Evolutionary conservation across 1,140 invertebrate genomes (phyloP).

Genomic region (Leptinotarsa undecemlineata): DNA sequence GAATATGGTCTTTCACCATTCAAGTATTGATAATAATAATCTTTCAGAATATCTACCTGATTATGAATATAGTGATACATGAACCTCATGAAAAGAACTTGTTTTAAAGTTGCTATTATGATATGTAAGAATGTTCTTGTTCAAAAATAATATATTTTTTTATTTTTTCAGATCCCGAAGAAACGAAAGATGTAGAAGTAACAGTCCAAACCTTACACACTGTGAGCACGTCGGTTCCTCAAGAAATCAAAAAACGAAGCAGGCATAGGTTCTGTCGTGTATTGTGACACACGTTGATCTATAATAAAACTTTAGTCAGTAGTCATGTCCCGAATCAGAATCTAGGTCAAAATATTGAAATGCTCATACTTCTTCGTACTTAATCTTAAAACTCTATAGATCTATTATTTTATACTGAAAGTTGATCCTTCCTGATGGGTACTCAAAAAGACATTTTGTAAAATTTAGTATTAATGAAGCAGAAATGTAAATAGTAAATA

Average conservation of each 20-base stretch:
- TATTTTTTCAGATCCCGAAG: slow-evolving; percentile 60
- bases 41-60: too few species aligned
- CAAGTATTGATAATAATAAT: too few species aligned
- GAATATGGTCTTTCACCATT: too few species aligned
- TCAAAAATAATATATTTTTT: slow-evolving; percentile 1
- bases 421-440: not conserved
- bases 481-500: slow-evolving; percentile 14
- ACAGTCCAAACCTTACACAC: slow-evolving; percentile 77
- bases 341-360: slow-evolving; percentile 3
- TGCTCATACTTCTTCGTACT: slow-evolving; percentile 10
- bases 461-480: not conserved
- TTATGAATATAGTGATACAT: too few species aligned
- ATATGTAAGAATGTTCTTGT: not conserved
- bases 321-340: not conserved
- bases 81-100: too few species aligned
- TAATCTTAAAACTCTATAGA: slow-evolving; percentile 11
- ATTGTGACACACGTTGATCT: slow-evolving; percentile 49
- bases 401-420: slow-evolving; percentile 10
- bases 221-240: slow-evolving; percentile 40
- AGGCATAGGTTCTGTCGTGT: slow-evolving; percentile 53
- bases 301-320: not conserved
- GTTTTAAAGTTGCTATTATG: too few species aligned
- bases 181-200: slow-evolving; percentile 82
- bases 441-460: slow-evolving; percentile 16
- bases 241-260: slow-evolving; percentile 48